Conservation (phyloP, 2,113 vertebrate species). For the Astur gentilis region DNA sequence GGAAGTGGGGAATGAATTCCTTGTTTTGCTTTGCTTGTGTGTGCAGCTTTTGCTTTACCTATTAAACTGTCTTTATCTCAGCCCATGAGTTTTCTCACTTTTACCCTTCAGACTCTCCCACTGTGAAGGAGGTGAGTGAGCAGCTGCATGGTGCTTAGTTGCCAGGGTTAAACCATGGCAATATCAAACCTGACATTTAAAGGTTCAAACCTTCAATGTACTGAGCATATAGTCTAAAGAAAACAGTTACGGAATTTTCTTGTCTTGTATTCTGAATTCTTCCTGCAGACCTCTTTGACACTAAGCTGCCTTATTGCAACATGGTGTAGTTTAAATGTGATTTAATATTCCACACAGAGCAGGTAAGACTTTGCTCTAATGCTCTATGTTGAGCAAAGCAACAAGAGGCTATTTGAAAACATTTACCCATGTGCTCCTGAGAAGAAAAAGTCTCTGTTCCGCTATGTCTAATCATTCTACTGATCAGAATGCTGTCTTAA, state of each 20-base stretch:
- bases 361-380: background rate
- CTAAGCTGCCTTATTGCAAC: background rate
- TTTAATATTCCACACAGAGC: background rate
- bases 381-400: slow-evolving; percentile 28
- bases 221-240: background rate
- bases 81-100: no score
- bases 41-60: no score
- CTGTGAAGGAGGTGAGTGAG: no score
- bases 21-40: no score
- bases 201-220: background rate
- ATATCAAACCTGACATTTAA: slow-evolving; percentile 33
- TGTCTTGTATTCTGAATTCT: background rate
- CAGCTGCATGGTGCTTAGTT: no score
- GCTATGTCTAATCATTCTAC: slow-evolving; percentile 61
- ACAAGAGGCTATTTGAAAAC: slow-evolving; percentile 51
- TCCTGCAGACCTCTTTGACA: background rate
- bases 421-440: slow-evolving; percentile 48
- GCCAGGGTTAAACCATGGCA: no score
- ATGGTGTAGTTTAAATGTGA: background rate
- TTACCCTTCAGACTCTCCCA: no score
- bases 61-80: no score
- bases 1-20: no score
- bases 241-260: background rate
- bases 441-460: slow-evolving; percentile 19
- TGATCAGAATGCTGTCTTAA: slow-evolving; percentile 58